A percentile compares a stretch with the other conserved stretches of the same genome.
phyloP scores from a whole-genome alignment of 2,797 vertebrate species.

The Silurus aristotelis region DNA sequence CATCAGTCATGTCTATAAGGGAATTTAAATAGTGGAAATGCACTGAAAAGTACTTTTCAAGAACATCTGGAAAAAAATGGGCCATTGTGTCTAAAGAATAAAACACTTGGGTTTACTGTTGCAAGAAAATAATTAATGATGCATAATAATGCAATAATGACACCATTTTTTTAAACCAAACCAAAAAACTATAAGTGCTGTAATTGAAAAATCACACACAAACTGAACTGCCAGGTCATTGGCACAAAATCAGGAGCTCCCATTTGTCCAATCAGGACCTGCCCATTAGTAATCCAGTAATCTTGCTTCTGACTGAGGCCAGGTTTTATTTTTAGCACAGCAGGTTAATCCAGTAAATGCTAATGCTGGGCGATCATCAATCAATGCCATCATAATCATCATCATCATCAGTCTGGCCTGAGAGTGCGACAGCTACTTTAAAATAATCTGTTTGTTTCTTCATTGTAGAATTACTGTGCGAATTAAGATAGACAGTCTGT shows the following conservation, averaged over 20 bases:
- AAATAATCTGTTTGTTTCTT: conserved; percentile 18
- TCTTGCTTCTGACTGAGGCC: conserved; percentile 27
- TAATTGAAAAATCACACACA: conserved; percentile 1
- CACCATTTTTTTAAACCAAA: background rate
- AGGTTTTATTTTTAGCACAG: conserved; percentile 41
- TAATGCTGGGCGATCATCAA: conserved; percentile 28
- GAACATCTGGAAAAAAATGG: background rate
- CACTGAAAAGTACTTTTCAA: background rate
- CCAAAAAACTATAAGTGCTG: background rate
- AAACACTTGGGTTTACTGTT: background rate
- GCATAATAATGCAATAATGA: too few species aligned
- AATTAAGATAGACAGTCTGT: background rate
- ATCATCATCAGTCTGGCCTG: background rate
- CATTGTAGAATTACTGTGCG: background rate
- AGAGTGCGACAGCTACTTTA: background rate
- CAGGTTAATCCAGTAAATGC: conserved; percentile 39
- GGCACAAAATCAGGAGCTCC: conserved; percentile 1
- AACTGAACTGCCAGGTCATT: conserved; percentile 22
- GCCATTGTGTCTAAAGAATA: background rate
- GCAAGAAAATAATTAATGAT: background rate
- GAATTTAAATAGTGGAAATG: background rate
- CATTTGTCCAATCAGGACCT: background rate
- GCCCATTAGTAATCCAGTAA: conserved; percentile 29
- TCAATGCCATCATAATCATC: background rate
- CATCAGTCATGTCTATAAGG: background rate